phyloP scores from a whole-genome alignment of 2,888 invertebrate species.

The Sisyra nigra region DNA sequence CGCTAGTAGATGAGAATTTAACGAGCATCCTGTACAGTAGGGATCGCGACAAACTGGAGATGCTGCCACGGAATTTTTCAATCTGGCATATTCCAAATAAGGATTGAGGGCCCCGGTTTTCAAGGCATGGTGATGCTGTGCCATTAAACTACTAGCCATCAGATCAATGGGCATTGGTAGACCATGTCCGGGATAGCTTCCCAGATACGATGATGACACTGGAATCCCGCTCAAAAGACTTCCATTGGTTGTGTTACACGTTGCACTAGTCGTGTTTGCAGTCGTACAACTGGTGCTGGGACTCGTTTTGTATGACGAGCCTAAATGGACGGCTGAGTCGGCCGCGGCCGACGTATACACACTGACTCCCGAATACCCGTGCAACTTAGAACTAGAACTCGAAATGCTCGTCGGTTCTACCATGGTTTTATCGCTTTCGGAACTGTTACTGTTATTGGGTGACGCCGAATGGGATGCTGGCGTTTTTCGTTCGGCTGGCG shows the following conservation, averaged over 20 bases:
- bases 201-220: slow-evolving; percentile 40
- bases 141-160: slow-evolving; percentile 62
- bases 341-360: slow-evolving; percentile 14
- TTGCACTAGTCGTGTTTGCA: no score
- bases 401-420: slow-evolving; percentile 25
- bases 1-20: slow-evolving; percentile 61
- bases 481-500: slow-evolving; percentile 38
- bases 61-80: slow-evolving; percentile 56
- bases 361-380: no score
- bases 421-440: slow-evolving; percentile 13
- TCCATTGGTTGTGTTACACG: no score
- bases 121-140: slow-evolving; percentile 57
- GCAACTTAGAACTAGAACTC: slow-evolving; percentile 25
- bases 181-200: slow-evolving; percentile 42
- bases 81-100: slow-evolving; percentile 71
- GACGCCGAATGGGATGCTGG: slow-evolving; percentile 32
- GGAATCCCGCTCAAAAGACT: slow-evolving; percentile 24
- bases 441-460: slow-evolving; percentile 9
- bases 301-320: not conserved
- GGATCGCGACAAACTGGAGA: slow-evolving; percentile 78
- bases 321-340: slow-evolving; percentile 19
- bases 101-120: slow-evolving; percentile 61
- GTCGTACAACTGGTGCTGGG: no score
- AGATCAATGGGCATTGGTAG: slow-evolving; percentile 55
- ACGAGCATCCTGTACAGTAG: slow-evolving; percentile 80